phyloP scores from a whole-genome alignment of 2,113 vertebrate species.

The Vulpes ferrilata region DNA sequence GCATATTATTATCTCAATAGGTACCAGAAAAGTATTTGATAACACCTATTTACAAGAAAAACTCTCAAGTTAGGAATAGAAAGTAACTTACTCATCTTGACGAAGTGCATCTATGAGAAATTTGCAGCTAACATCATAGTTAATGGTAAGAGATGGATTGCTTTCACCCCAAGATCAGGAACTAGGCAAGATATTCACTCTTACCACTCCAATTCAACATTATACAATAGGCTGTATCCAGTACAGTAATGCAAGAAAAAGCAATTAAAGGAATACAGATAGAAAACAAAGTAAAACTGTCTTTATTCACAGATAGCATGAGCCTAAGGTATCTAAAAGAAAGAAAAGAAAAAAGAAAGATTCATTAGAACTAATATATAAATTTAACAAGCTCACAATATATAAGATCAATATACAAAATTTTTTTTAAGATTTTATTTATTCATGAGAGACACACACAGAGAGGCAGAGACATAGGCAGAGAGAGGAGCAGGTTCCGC shows the following conservation, averaged over 20 bases:
- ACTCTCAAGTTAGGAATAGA: background rate
- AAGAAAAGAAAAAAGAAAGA: background rate
- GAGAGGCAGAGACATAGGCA: background rate
- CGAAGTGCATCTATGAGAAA: background rate
- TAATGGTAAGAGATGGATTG: background rate
- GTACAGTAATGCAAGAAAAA: background rate
- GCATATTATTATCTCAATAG: background rate
- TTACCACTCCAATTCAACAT: background rate
- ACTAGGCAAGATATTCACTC: background rate
- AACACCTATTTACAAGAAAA: background rate
- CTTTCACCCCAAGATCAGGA: background rate
- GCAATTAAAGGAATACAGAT: background rate
- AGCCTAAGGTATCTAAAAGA: background rate
- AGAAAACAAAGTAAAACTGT: constrained; percentile 9
- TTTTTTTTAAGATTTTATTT: background rate
- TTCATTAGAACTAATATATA: background rate
- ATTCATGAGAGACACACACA: background rate
- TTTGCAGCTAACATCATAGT: background rate
- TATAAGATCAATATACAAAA: background rate
- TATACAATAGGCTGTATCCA: background rate
- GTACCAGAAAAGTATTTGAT: background rate
- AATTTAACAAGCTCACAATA: background rate
- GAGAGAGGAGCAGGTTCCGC: background rate
- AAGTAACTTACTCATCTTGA: background rate
- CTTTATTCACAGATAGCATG: background rate